Conservation (phyloP, 2,888 invertebrate species). For the Apodemia zela region DNA sequence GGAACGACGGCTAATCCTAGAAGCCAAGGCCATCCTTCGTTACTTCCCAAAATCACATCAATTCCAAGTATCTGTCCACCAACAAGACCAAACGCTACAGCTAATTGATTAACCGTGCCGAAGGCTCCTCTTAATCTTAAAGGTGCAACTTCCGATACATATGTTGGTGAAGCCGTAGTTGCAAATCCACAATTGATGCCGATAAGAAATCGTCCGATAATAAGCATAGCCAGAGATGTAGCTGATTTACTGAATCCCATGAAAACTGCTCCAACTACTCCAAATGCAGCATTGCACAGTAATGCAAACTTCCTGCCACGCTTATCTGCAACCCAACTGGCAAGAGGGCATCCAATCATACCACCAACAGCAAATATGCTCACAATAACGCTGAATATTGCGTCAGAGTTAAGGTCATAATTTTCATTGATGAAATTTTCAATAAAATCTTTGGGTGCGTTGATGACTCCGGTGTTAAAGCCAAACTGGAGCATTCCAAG, state of each 20-base stretch:
- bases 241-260: slow-evolving; percentile 84
- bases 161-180: slow-evolving; percentile 73
- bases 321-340: slow-evolving; percentile 86
- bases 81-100: slow-evolving; percentile 69
- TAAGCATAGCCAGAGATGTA: slow-evolving; percentile 84
- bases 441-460: slow-evolving; percentile 83
- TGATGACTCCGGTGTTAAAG: slow-evolving; percentile 86
- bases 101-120: slow-evolving; percentile 73
- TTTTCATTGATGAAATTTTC: slow-evolving; percentile 82
- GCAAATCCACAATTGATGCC: slow-evolving; percentile 87
- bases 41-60: slow-evolving; percentile 65
- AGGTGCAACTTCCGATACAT: slow-evolving; percentile 73
- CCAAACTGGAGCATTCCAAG: slow-evolving; percentile 87
- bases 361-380: slow-evolving; percentile 89
- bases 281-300: slow-evolving; percentile 82
- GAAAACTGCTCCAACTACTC: slow-evolving; percentile 82
- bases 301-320: slow-evolving; percentile 85
- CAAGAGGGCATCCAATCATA: slow-evolving; percentile 87
- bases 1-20: slow-evolving; percentile 67
- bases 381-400: slow-evolving; percentile 84
- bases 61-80: slow-evolving; percentile 70
- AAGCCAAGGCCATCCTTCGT: slow-evolving; percentile 70
- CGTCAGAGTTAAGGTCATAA: slow-evolving; percentile 68
- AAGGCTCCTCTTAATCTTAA: slow-evolving; percentile 66
- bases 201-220: slow-evolving; percentile 86